Conservation (phyloP, 2,888 invertebrate genomes). For the Drosophila basisetae region DNA sequence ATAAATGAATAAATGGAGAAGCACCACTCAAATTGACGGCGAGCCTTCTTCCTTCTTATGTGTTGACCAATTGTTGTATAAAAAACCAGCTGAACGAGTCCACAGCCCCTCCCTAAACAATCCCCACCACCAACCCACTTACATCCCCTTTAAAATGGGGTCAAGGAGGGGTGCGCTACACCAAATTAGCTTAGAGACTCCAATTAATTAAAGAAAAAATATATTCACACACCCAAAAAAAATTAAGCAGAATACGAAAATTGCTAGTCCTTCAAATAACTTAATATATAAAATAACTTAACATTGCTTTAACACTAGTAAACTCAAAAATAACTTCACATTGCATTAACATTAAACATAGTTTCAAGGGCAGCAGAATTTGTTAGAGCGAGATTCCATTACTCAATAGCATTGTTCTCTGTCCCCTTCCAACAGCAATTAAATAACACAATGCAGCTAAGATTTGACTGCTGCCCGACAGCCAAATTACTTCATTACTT, state of each 20-base stretch:
- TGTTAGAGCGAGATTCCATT: background rate
- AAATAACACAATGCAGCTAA: background rate
- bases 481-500: background rate
- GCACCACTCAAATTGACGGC: constrained; percentile 31
- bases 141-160: background rate
- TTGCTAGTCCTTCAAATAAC: background rate
- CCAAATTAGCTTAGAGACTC: background rate
- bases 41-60: constrained; percentile 4
- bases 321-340: background rate
- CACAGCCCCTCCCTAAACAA: background rate
- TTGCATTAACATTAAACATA: background rate
- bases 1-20: constrained; percentile 10
- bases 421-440: background rate
- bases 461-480: background rate
- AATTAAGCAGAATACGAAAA: background rate
- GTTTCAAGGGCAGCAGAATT: background rate
- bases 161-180: background rate
- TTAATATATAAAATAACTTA: background rate
- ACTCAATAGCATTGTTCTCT: background rate
- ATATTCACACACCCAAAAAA: background rate
- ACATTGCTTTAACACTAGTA: background rate
- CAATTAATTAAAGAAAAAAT: background rate
- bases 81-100: background rate
- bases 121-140: background rate
- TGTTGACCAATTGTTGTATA: constrained; percentile 35